A percentile compares a stretch with the other conserved stretches of the same genome.
Evolutionary conservation across 2,888 invertebrate genomes (phyloP).

Genomic region (Oligia fasciuncula): DNA sequence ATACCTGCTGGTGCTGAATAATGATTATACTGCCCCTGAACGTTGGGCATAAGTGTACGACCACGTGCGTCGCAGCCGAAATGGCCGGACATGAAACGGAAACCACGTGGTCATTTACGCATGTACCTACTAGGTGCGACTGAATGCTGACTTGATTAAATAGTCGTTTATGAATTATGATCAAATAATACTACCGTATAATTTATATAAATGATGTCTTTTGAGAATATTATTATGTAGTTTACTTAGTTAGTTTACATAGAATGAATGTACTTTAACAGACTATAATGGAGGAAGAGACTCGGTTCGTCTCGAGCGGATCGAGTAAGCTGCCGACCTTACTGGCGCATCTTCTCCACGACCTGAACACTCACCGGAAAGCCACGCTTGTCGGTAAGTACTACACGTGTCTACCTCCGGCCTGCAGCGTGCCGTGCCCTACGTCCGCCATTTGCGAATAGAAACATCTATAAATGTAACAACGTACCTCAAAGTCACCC

Average conservation of each 20-base stretch:
- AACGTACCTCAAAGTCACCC: constrained; percentile 46
- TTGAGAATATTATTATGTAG: background rate
- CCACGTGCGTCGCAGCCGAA: background rate
- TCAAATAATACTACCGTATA: background rate
- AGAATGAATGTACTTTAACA: constrained; percentile 68
- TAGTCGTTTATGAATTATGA: background rate
- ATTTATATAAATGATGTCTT: background rate
- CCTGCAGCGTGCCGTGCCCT: background rate
- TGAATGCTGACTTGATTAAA: background rate
- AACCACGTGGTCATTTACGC: background rate
- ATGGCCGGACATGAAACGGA: background rate
- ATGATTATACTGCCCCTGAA: background rate
- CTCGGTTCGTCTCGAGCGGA: constrained; percentile 94
- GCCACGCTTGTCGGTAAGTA: constrained; percentile 93
- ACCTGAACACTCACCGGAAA: constrained; percentile 94
- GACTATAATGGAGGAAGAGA: constrained; percentile 96
- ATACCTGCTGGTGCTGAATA: background rate
- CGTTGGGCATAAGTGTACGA: background rate
- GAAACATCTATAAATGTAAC: constrained; percentile 40
- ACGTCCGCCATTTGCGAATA: constrained; percentile 47
- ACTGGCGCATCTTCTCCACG: constrained; percentile 94
- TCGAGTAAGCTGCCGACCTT: constrained; percentile 93
- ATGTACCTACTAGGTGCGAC: background rate
- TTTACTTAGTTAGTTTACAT: constrained; percentile 5
- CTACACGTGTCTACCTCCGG: background rate